phyloP scores from a whole-genome alignment of 2,797 vertebrate species.

The Nyctalus aviator region DNA sequence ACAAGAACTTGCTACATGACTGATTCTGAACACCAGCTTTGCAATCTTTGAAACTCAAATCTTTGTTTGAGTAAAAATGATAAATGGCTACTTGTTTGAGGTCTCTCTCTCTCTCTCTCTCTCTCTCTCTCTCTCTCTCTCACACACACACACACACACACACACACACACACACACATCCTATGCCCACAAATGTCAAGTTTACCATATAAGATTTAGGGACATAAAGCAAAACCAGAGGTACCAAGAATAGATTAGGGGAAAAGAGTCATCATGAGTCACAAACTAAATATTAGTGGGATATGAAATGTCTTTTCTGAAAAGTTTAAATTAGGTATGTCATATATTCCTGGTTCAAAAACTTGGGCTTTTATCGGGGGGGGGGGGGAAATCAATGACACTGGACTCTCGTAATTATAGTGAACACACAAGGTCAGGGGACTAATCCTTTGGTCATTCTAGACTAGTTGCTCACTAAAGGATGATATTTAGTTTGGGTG shows the following conservation, averaged over 20 bases:
- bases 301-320: constrained; percentile 2
- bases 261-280: background rate
- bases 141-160: background rate
- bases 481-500: background rate
- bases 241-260: background rate
- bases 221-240: constrained; percentile 15
- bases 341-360: background rate
- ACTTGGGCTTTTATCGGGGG: background rate
- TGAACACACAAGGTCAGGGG: background rate
- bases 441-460: background rate
- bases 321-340: constrained; percentile 19
- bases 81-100: background rate
- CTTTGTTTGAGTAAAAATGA: constrained; percentile 23
- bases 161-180: background rate
- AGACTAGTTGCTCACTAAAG: background rate
- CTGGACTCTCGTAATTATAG: background rate
- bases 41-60: background rate
- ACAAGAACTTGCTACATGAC: background rate
- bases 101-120: background rate
- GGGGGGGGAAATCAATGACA: background rate
- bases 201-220: background rate
- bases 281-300: constrained; percentile 30
- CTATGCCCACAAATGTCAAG: background rate
- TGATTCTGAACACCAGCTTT: background rate
- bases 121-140: background rate